phyloP scores from a whole-genome alignment of 2,113 vertebrate species.

The Neomonachus schauinslandi region DNA sequence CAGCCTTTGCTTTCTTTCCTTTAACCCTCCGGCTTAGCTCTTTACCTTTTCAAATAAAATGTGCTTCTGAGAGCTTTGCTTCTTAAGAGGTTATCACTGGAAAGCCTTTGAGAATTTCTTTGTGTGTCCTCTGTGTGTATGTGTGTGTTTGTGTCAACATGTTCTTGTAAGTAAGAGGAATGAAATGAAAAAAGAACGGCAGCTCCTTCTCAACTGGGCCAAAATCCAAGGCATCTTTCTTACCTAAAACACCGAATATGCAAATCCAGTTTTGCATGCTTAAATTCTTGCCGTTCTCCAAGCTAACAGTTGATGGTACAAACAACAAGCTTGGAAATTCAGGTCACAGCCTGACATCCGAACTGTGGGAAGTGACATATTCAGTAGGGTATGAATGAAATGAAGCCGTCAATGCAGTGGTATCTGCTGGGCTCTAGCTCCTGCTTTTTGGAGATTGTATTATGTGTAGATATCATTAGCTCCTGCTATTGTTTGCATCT shows the following conservation, averaged over 20 bases:
- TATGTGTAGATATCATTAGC: conserved; percentile 33
- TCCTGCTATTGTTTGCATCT: conserved; percentile 56
- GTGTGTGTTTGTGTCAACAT: background rate
- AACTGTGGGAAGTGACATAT: conserved; percentile 59
- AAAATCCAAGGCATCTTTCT: conserved; percentile 16
- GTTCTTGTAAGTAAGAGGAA: background rate
- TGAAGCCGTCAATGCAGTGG: background rate
- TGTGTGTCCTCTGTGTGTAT: background rate
- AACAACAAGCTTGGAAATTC: conserved; percentile 61
- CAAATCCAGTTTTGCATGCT: background rate
- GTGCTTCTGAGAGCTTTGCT: background rate
- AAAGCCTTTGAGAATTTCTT: conserved; percentile 36
- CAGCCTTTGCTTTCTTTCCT: background rate
- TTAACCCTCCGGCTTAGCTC: background rate
- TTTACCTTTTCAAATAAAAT: conserved; percentile 56
- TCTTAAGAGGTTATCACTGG: background rate
- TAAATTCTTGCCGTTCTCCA: conserved; percentile 32
- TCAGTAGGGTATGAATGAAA: conserved; percentile 65
- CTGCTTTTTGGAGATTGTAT: conserved; percentile 69
- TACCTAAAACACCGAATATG: background rate
- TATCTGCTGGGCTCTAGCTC: conserved; percentile 55
- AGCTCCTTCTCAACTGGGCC: background rate
- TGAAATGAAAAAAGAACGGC: background rate
- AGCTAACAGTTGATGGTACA: conserved; percentile 7
- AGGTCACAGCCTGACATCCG: conserved; percentile 63